Evolutionary conservation across 2,797 vertebrate genomes (phyloP).

Genomic region (Adelosebastes latens): DNA sequence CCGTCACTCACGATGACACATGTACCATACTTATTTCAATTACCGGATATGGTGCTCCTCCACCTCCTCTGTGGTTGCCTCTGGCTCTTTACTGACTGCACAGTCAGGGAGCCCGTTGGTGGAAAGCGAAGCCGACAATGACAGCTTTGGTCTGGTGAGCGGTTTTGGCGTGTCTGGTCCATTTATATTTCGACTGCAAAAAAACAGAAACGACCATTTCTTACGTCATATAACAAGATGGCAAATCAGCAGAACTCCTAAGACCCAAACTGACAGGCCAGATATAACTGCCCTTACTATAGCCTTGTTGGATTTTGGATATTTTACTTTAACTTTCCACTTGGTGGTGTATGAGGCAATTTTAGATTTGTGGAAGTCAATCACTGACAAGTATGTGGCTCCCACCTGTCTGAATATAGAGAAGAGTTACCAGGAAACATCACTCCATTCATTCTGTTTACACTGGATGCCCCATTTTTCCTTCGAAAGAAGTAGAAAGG

Average conservation of each 20-base stretch:
- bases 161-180: slow-evolving; percentile 90
- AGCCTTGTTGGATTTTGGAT: background rate
- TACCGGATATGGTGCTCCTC: slow-evolving; percentile 82
- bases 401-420: slow-evolving; percentile 90
- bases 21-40: background rate
- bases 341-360: background rate
- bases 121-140: slow-evolving; percentile 85
- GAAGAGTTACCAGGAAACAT: slow-evolving; percentile 95
- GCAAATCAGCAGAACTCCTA: background rate
- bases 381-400: slow-evolving; percentile 31
- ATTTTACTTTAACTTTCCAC: slow-evolving; percentile 9
- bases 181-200: slow-evolving; percentile 86
- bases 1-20: background rate
- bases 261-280: slow-evolving; percentile 18
- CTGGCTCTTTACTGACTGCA: slow-evolving; percentile 84
- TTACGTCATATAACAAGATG: background rate
- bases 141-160: slow-evolving; percentile 89
- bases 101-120: slow-evolving; percentile 92
- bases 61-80: slow-evolving; percentile 67
- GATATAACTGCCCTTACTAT: background rate
- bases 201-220: background rate
- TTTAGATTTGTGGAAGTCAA: slow-evolving; percentile 33
- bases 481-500: slow-evolving; percentile 73
- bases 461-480: slow-evolving; percentile 91
- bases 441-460: slow-evolving; percentile 96